phyloP scores from a whole-genome alignment of 2,797 vertebrate genomes.

The Nyctibius grandis region DNA sequence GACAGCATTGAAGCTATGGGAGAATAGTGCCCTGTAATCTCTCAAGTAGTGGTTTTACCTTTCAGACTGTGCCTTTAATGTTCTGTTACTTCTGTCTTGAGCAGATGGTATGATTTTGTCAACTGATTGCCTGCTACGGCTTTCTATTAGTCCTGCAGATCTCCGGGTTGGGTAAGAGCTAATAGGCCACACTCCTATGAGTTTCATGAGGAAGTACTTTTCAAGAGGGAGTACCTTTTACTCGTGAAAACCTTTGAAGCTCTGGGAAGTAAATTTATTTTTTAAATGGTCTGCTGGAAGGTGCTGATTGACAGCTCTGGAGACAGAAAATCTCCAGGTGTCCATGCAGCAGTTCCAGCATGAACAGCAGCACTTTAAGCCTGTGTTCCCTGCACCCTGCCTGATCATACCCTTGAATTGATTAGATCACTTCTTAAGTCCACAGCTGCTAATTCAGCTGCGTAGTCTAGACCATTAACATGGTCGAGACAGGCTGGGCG shows the following conservation, averaged over 20 bases:
- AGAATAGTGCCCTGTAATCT: background rate
- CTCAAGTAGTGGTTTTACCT: background rate
- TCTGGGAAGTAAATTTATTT: constrained; percentile 4
- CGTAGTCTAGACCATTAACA: background rate
- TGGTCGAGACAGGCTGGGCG: background rate
- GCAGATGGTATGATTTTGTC: constrained; percentile 4
- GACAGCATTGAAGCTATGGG: background rate
- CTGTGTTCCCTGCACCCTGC: background rate
- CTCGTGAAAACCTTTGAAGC: constrained; percentile 23
- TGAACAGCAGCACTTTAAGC: background rate
- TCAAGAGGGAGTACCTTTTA: background rate
- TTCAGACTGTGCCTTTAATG: constrained; percentile 26
- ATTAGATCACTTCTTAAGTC: background rate
- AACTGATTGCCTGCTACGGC: background rate
- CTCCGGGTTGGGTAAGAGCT: background rate
- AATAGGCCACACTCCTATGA: background rate
- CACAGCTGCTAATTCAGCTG: constrained; percentile 3
- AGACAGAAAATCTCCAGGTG: background rate
- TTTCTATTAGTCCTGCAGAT: constrained; percentile 12
- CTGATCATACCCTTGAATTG: background rate
- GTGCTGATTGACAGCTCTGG: background rate
- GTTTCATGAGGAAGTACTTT: background rate
- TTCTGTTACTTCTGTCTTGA: constrained; percentile 8
- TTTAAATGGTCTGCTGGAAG: background rate
- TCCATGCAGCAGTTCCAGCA: background rate